Conservation (phyloP, 37 sponge, comb jelly and placozoan species). For the Bolinopsis microptera region DNA sequence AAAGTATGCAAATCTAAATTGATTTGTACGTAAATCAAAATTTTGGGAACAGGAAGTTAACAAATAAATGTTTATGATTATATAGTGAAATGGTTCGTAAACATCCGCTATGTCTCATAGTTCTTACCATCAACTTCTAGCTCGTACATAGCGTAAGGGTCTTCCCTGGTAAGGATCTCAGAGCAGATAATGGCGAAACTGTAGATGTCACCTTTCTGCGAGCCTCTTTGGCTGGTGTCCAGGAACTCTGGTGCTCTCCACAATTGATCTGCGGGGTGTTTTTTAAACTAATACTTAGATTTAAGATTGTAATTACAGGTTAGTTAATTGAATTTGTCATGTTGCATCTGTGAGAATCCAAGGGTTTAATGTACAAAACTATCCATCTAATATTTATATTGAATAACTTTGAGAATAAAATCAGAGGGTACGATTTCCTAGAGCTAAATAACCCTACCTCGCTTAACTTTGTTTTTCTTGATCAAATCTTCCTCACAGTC, state of each 20-base stretch:
- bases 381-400: too few relatives aligned
- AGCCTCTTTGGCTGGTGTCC: background rate
- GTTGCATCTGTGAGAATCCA: too few relatives aligned
- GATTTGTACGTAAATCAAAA: too few relatives aligned
- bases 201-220: conserved; percentile 48
- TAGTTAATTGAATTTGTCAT: too few relatives aligned
- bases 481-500: conserved; percentile 22
- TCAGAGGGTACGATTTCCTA: too few relatives aligned
- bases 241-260: conserved; percentile 48
- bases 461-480: background rate
- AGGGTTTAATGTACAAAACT: background rate
- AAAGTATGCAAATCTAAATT: too few relatives aligned
- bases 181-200: conserved; percentile 60
- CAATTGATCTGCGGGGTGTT: background rate
- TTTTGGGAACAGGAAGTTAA: too few relatives aligned
- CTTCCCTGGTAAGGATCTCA: conserved; percentile 48
- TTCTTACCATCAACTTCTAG: background rate
- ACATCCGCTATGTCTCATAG: too few relatives aligned
- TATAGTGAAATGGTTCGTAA: too few relatives aligned
- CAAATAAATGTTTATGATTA: too few relatives aligned
- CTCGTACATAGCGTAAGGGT: conserved; percentile 44
- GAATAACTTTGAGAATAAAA: too few relatives aligned
- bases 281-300: background rate
- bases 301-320: background rate
- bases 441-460: background rate